Percentiles rank a stretch among this genome's conserved stretches.
Conservation (phyloP, 2,888 invertebrate genomes). For the Eilema sororculum region DNA sequence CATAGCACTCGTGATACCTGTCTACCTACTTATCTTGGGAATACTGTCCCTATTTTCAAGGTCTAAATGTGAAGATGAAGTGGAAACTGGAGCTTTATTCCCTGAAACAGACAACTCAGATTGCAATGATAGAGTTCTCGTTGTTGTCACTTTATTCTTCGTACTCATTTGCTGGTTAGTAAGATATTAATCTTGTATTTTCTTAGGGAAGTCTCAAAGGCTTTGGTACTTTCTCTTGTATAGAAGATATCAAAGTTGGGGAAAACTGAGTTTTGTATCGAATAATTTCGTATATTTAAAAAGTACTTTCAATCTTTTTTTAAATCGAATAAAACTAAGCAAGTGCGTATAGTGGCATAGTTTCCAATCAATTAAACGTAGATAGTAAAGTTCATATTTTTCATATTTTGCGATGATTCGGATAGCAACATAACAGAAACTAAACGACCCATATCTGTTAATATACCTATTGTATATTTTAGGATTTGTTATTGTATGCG, state of each 20-base stretch:
- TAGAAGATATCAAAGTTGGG: background rate
- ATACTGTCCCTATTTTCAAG: conserved; percentile 84
- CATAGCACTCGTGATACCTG: conserved; percentile 89
- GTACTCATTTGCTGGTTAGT: conserved; percentile 81
- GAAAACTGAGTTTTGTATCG: background rate
- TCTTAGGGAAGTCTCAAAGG: conserved; percentile 28
- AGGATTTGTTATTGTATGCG: too few species aligned
- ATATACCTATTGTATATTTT: too few species aligned
- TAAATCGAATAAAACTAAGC: background rate
- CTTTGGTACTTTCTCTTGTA: background rate
- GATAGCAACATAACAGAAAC: too few species aligned
- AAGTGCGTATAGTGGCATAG: background rate
- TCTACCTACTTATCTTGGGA: conserved; percentile 81
- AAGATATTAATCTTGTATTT: conserved; percentile 47
- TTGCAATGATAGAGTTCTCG: conserved; percentile 76
- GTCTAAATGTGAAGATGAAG: conserved; percentile 73
- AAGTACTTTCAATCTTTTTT: background rate
- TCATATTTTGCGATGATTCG: too few species aligned
- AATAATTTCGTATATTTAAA: background rate
- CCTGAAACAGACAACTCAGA: conserved; percentile 71
- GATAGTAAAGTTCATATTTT: too few species aligned
- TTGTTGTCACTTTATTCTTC: conserved; percentile 73
- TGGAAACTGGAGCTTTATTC: conserved; percentile 78
- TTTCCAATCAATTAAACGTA: background rate
- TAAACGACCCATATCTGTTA: too few species aligned